Percentiles rank a stretch among this genome's conserved stretches.
These are phyloP conservation scores for Idaea aversata DNA, from an alignment of 2,888 invertebrate species.

Conservation along the genomic window DNA sequence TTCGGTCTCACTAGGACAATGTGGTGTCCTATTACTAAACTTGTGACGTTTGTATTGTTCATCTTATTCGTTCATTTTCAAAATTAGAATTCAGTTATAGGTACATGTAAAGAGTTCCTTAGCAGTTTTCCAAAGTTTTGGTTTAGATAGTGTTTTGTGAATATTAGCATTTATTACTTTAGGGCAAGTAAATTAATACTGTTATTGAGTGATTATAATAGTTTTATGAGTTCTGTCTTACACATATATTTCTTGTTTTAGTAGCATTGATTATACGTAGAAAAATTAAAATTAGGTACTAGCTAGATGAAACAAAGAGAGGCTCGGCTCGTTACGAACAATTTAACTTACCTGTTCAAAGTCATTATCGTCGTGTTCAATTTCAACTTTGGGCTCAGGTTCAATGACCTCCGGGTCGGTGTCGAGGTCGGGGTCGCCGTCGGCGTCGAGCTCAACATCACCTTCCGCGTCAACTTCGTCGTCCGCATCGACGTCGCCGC, in stretches of 20 bases:
- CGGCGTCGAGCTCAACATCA: constrained; percentile 78
- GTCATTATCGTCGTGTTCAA: constrained; percentile 80
- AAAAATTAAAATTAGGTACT: neutral
- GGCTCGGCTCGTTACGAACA: neutral
- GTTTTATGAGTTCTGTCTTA: too few species aligned
- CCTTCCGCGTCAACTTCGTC: constrained; percentile 77
- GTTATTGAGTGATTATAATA: too few species aligned
- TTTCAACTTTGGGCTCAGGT: constrained; percentile 82
- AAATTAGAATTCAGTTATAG: neutral
- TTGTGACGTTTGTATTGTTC: neutral
- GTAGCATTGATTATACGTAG: too few species aligned
- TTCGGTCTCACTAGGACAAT: neutral
- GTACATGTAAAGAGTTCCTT: too few species aligned
- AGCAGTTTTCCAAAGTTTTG: too few species aligned
- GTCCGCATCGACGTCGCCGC: constrained; percentile 84
- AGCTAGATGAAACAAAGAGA: constrained; percentile 19
- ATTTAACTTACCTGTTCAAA: constrained; percentile 51
- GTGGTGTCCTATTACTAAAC: neutral
- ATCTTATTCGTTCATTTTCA: neutral
- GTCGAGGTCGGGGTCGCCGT: constrained; percentile 79
- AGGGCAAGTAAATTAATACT: too few species aligned
- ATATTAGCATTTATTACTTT: too few species aligned
- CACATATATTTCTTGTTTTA: too few species aligned
- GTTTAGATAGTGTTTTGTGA: too few species aligned
- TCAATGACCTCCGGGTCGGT: constrained; percentile 72